Evolutionary conservation across 1,140 invertebrate species (phyloP).

Genomic region (Harlomillsia oculata): DNA sequence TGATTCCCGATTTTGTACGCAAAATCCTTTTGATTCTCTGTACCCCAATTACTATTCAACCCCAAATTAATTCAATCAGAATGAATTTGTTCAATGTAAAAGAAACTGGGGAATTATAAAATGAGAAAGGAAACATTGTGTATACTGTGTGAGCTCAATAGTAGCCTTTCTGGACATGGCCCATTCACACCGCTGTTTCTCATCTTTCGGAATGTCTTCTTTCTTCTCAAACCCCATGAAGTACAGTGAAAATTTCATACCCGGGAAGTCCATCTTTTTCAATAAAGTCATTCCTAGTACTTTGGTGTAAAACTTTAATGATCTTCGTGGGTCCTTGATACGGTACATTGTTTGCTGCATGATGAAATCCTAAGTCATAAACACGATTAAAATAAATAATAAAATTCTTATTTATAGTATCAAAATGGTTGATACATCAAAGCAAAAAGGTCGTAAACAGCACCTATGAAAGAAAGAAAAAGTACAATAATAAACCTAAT

Average conservation of each 20-base stretch:
- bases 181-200: slow-evolving; percentile 59
- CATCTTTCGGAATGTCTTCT: slow-evolving; percentile 60
- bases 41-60: slow-evolving; percentile 80
- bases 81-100: not conserved
- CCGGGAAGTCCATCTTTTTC: slow-evolving; percentile 77
- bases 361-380: slow-evolving; percentile 64
- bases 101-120: not conserved
- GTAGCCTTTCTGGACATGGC: slow-evolving; percentile 74
- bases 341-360: slow-evolving; percentile 95
- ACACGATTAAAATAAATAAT: not conserved
- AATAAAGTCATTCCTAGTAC: slow-evolving; percentile 83
- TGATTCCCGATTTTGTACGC: slow-evolving; percentile 83
- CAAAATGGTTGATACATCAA: not conserved
- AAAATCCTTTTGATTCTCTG: slow-evolving; percentile 67
- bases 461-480: not conserved
- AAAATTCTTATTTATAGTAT: not conserved
- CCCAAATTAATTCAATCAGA: slow-evolving; percentile 23
- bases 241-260: slow-evolving; percentile 82
- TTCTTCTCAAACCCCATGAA: slow-evolving; percentile 84
- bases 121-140: slow-evolving; percentile 28
- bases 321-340: slow-evolving; percentile 79
- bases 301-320: slow-evolving; percentile 79
- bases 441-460: not conserved
- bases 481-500: no score
- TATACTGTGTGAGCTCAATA: slow-evolving; percentile 84